Evolutionary conservation across 2,113 vertebrate genomes (phyloP).

Genomic region (Salvelinus fontinalis): DNA sequence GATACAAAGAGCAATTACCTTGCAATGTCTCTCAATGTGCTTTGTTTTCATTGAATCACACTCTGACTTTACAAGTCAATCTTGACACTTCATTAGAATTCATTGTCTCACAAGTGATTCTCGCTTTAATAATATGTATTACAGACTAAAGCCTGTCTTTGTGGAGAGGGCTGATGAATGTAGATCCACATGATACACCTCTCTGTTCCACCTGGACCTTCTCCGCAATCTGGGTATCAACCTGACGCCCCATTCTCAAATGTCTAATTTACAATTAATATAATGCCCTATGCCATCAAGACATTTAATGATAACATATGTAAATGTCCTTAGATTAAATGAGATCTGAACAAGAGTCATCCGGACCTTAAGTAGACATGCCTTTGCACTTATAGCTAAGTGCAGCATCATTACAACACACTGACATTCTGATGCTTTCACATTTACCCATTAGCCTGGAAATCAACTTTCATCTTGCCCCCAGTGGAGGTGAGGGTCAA

Average conservation of each 20-base stretch:
- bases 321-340: not conserved
- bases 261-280: slow-evolving; percentile 12
- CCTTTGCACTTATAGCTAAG: too few species aligned
- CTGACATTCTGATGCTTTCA: too few species aligned
- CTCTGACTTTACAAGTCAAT: not conserved
- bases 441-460: too few species aligned
- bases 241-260: slow-evolving; percentile 4
- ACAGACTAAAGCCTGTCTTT: not conserved
- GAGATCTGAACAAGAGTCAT: slow-evolving; percentile 4
- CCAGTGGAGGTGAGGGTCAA: too few species aligned
- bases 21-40: slow-evolving; percentile 1
- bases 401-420: too few species aligned
- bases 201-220: not conserved
- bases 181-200: not conserved
- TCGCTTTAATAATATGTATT: not conserved
- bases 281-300: slow-evolving; percentile 6
- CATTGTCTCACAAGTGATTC: slow-evolving; percentile 6
- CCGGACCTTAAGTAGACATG: not conserved
- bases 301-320: slow-evolving; percentile 9
- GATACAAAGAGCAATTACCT: slow-evolving; percentile 9
- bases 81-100: not conserved
- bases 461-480: too few species aligned
- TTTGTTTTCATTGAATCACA: slow-evolving; percentile 1
- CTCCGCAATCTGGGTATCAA: not conserved
- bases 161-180: not conserved